Percentiles rank a stretch among this genome's conserved stretches.
Conservation (phyloP, 1,140 invertebrate genomes). For the Zaprionus davidi region DNA sequence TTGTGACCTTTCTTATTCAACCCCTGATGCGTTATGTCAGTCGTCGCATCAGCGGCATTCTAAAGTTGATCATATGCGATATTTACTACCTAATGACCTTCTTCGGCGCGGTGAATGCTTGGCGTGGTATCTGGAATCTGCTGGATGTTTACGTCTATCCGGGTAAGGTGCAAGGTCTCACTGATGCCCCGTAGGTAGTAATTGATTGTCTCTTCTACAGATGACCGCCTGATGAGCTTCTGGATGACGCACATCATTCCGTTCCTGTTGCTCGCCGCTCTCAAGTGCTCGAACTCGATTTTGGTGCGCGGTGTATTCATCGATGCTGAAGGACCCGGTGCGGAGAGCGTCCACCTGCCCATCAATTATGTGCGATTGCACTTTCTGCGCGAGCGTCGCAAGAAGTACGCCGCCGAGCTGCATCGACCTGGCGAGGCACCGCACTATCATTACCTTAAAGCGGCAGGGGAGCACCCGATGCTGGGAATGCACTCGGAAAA, state of each 20-base stretch:
- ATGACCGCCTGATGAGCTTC: slow-evolving; percentile 89
- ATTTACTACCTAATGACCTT: slow-evolving; percentile 91
- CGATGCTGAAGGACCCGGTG: slow-evolving; percentile 91
- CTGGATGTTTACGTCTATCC: slow-evolving; percentile 92
- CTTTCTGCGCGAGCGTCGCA: slow-evolving; percentile 88
- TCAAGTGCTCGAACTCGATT: slow-evolving; percentile 93
- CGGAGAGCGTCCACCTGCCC: slow-evolving; percentile 91
- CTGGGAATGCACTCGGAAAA: slow-evolving; percentile 56
- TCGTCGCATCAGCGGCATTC: slow-evolving; percentile 86
- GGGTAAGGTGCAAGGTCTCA: slow-evolving; percentile 83
- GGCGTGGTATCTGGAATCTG: slow-evolving; percentile 93
- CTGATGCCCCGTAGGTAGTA: neutral
- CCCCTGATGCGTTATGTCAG: slow-evolving; percentile 89
- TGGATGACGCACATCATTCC: slow-evolving; percentile 91
- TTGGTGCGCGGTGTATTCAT: slow-evolving; percentile 93
- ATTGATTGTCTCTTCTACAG: slow-evolving; percentile 71
- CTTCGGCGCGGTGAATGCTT: slow-evolving; percentile 93
- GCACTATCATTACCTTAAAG: slow-evolving; percentile 62
- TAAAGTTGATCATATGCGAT: slow-evolving; percentile 89
- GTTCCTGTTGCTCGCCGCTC: slow-evolving; percentile 89
- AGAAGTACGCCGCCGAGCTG: slow-evolving; percentile 80
- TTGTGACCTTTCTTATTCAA: slow-evolving; percentile 90
- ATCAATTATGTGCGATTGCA: slow-evolving; percentile 92
- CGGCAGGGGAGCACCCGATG: slow-evolving; percentile 49
- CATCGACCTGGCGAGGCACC: slow-evolving; percentile 34